A percentile compares a stretch with the other conserved stretches of the same genome.
Conservation (phyloP, 2,113 vertebrate species). For the Chaetura pelagica region DNA sequence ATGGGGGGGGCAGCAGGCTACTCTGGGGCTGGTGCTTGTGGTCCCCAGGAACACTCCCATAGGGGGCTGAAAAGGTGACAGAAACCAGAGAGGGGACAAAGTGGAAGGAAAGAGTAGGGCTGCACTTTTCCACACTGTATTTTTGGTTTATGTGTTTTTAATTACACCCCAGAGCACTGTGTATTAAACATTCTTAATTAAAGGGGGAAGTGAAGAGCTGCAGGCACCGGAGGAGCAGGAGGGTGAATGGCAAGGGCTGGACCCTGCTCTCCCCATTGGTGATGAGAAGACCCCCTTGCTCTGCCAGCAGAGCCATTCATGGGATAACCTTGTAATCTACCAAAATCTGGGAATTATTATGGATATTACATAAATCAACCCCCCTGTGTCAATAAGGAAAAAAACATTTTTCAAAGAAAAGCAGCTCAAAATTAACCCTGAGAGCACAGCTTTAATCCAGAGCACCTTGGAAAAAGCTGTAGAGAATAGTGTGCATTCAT, state of each 20-base stretch:
- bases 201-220: not conserved
- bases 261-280: not conserved
- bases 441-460: conserved; percentile 5
- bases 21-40: not conserved
- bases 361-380: not conserved
- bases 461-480: conserved; percentile 12
- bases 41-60: not conserved
- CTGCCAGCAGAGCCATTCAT: not conserved
- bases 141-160: not conserved
- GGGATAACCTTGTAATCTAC: not conserved
- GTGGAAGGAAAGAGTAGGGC: not conserved
- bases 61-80: not conserved
- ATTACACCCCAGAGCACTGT: not conserved
- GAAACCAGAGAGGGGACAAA: not conserved
- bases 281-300: not conserved
- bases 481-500: conserved; percentile 29
- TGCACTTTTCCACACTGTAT: fast-evolving
- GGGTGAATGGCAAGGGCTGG: fast-evolving
- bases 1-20: not conserved
- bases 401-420: conserved; percentile 34
- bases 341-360: conserved; percentile 22
- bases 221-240: fast-evolving
- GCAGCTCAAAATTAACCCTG: conserved; percentile 39
- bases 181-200: not conserved
- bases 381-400: conserved; percentile 2